Conservation (phyloP, 2,113 vertebrate species). For the Cyprinus carpio region DNA sequence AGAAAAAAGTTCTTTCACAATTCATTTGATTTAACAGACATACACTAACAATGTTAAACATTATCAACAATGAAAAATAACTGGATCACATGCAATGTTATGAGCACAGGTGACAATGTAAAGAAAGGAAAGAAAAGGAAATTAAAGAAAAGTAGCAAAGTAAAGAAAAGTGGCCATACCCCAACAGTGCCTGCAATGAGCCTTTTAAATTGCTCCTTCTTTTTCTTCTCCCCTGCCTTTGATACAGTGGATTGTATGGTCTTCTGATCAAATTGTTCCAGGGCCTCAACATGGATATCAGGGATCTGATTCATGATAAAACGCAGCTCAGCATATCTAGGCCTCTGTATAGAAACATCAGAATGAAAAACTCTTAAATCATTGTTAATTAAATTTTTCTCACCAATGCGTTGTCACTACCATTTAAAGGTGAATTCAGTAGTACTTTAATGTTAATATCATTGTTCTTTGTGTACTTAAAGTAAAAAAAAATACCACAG, state of each 20-base stretch:
- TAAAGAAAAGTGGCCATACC: slow-evolving; percentile 78
- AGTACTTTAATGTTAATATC: not conserved
- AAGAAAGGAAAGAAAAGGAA: not conserved
- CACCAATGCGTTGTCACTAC: not conserved
- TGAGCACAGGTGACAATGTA: not conserved
- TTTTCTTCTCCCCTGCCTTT: slow-evolving; percentile 87
- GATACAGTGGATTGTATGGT: slow-evolving; percentile 82
- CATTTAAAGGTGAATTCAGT: not conserved
- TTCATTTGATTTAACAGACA: too few species aligned
- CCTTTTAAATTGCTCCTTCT: slow-evolving; percentile 93
- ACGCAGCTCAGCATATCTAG: slow-evolving; percentile 86
- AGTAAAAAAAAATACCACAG: not conserved
- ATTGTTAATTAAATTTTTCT: not conserved
- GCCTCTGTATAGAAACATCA: slow-evolving; percentile 75
- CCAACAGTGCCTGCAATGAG: slow-evolving; percentile 92
- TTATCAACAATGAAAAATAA: too few species aligned
- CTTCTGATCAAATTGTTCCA: slow-evolving; percentile 90
- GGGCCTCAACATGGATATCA: slow-evolving; percentile 83
- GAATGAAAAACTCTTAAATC: not conserved
- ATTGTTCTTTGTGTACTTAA: not conserved
- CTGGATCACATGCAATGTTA: not conserved
- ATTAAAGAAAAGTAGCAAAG: too few species aligned
- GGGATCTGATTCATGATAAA: slow-evolving; percentile 91
- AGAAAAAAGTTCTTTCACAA: too few species aligned
- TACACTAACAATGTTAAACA: too few species aligned